These are phyloP conservation scores for Babylonia areolata DNA, from an alignment of 1,140 invertebrate genomes.

Conservation along the genomic window DNA sequence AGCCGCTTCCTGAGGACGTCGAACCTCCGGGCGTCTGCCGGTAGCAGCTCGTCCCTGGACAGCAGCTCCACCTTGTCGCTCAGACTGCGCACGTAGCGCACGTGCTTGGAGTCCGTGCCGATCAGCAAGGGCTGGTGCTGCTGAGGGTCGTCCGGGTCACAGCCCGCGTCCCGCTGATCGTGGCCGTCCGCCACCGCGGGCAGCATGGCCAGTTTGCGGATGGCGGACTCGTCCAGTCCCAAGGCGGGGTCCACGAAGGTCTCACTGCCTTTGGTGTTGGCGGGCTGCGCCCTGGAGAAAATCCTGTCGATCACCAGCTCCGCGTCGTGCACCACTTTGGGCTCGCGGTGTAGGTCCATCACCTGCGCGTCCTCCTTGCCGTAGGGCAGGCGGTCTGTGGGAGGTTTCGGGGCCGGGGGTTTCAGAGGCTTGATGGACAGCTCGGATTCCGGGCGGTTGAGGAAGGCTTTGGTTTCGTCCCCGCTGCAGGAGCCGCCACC, in stretches of 20 bases:
- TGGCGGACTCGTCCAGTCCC: conserved; percentile 48
- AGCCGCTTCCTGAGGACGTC: conserved; percentile 51
- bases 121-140: conserved; percentile 36
- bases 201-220: conserved; percentile 40
- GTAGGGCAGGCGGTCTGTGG: conserved; percentile 43
- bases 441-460: conserved; percentile 46
- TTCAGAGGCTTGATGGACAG: conserved; percentile 41
- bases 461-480: conserved; percentile 50
- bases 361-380: conserved; percentile 50
- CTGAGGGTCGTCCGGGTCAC: background rate
- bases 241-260: conserved; percentile 44
- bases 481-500: conserved; percentile 28
- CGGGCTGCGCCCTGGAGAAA: conserved; percentile 48
- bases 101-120: conserved; percentile 54
- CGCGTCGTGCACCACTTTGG: conserved; percentile 49
- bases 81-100: conserved; percentile 55
- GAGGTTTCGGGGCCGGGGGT: background rate
- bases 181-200: conserved; percentile 5
- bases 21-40: conserved; percentile 50
- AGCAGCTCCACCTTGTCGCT: conserved; percentile 49
- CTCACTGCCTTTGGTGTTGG: conserved; percentile 21
- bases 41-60: conserved; percentile 53
- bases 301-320: conserved; percentile 60
- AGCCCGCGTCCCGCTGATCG: conserved; percentile 25
- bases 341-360: conserved; percentile 56